Percentiles rank a stretch among this genome's conserved stretches.
phyloP scores from a whole-genome alignment of 2,113 vertebrate species.

The Melospiza georgiana region DNA sequence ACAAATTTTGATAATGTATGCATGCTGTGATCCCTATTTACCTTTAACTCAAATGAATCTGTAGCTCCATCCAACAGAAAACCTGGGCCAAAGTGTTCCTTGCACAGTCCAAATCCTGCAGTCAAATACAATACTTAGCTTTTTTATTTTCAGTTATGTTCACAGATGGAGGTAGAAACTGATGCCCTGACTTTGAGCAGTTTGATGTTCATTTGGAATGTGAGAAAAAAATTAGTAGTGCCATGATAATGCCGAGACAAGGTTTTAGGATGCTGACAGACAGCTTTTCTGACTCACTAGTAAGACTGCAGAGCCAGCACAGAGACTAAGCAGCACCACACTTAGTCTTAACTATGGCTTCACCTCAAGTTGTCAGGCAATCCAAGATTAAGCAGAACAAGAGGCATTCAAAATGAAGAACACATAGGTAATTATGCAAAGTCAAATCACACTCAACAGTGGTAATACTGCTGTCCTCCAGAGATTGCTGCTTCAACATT shows the following conservation, averaged over 20 bases:
- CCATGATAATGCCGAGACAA: neutral
- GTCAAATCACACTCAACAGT: neutral
- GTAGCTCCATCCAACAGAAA: neutral
- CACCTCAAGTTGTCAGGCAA: neutral
- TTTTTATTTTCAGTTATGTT: neutral
- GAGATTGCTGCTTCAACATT: neutral
- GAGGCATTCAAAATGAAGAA: neutral
- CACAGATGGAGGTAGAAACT: neutral
- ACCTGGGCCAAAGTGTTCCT: neutral
- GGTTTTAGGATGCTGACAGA: neutral
- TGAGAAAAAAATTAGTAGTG: neutral
- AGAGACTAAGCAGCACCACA: neutral
- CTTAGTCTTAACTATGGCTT: neutral
- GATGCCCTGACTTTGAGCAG: neutral
- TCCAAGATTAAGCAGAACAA: slow-evolving; percentile 10
- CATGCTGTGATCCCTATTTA: neutral
- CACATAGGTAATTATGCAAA: neutral
- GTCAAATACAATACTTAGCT: neutral
- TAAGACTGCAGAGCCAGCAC: neutral
- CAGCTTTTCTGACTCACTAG: neutral
- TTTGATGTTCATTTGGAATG: neutral
- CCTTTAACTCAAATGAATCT: neutral
- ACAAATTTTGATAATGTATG: neutral
- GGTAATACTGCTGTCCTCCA: neutral
- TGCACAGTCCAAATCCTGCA: neutral